Evolutionary conservation across 1,140 invertebrate genomes (phyloP).

Genomic region (Bombus waltoni): DNA sequence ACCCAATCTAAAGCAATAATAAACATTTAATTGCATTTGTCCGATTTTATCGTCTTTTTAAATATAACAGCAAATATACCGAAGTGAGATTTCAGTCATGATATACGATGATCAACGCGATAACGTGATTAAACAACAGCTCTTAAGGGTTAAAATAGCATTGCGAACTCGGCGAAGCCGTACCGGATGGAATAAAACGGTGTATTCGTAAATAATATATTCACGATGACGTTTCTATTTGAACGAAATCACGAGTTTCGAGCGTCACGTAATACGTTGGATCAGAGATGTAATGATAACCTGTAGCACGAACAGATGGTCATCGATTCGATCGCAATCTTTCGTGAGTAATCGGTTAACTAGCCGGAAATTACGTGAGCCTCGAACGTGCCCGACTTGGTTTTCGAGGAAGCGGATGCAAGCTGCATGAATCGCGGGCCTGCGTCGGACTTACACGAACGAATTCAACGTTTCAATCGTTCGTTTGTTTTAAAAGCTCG

Average conservation of each 20-base stretch:
- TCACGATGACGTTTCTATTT: neutral
- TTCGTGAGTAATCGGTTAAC: constrained; percentile 39
- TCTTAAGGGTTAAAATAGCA: neutral
- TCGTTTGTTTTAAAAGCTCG: too few relatives aligned
- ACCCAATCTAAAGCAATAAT: neutral
- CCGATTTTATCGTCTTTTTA: neutral
- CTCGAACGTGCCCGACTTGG: constrained; percentile 9
- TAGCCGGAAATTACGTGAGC: constrained; percentile 47
- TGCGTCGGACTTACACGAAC: neutral
- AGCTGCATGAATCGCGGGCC: constrained; percentile 7
- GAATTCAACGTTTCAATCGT: constrained; percentile 6
- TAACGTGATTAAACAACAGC: too few relatives aligned
- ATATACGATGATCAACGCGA: too few relatives aligned
- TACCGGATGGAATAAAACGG: neutral
- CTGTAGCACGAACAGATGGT: constrained; percentile 5
- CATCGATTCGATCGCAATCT: constrained; percentile 41
- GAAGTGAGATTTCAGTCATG: too few relatives aligned
- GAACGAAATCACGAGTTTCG: constrained; percentile 1
- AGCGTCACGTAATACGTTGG: neutral
- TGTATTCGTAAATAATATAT: neutral
- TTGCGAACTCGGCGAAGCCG: too few relatives aligned
- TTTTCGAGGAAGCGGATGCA: constrained; percentile 1
- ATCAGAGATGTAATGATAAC: constrained; percentile 18
- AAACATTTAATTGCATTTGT: neutral
- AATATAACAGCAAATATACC: too few relatives aligned